Evolutionary conservation across 2,113 vertebrate species (phyloP), one percentile per base, ranked within the genome.

Genomic region (Menura novaehollandiae): DNA sequence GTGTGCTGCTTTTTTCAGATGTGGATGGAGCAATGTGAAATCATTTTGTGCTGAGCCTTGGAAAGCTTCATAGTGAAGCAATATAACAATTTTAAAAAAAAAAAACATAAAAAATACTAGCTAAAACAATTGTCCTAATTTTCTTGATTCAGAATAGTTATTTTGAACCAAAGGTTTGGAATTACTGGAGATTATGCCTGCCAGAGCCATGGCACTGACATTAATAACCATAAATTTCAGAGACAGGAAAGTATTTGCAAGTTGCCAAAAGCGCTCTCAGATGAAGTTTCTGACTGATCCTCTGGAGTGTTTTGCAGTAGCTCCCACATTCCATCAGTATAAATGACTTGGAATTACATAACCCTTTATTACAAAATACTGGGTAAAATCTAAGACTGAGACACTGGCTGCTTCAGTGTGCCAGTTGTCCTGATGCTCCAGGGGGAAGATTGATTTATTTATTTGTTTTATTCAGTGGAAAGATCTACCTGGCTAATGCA

Each of bases 211-310:
- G 92, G 88, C 59, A 62, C 49, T 74, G 95, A 94, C 93, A 96
- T 97, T 72, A 82, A 85, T 63, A 41, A 56, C 73, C 74, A 44
- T 85, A 89, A 78, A 94, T 98, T 96, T 97, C 83, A 95, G 93
- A 95, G 97, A 96, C 93, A 96, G 97, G 96, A 97, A 98, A 96
- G 89, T 90, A 91, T 97, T 96, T 96, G 88, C 22, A 75, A 91
- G 60, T 60, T 97, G 97, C 97, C 97, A 98, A 22, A 91, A 93
- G 85, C 4, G 23, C 74, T 97, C 64, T 16, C 63, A 74, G 93
- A 96, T 72, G 80, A 93, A 97, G 67, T 95, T 83, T 95, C 93
- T 91, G 94, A 60, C 89, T 96, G 94, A 95, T 97, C 94, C 86
- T 90, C 74, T 63, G 22, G 93, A 95, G 94, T 92, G 92, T 88